Evolutionary conservation across 1,140 invertebrate species (phyloP), one percentile per base, ranked within the genome.

Genomic region (Cepaea nemoralis): DNA sequence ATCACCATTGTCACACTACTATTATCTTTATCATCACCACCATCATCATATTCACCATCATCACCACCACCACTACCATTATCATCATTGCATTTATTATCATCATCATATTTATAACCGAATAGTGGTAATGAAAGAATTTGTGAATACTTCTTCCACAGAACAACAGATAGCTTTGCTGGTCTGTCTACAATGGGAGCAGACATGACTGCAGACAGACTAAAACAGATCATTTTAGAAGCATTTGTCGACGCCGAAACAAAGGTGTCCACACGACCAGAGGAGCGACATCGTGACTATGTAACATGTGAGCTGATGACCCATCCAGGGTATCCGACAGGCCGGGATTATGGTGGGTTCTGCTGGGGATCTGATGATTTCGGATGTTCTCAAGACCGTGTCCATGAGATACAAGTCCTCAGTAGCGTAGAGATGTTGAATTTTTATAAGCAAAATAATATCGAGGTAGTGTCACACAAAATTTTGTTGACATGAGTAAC

Each of bases 351-450:
- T 40, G 77, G 77, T 12, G 77, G 77, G 14, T 78, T 78, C 33
- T 78, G 63, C 16, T 78, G 77, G 77, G 77, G 77, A 3, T 63
- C 77, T 45, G 77, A 78, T 69, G 77, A 69, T 27, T 78, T 78
- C 48, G 77, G 77, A 22, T 22, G n/a, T 16, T 78, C 77, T 0
- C 0, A 45, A 19, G 77, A 78, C n/a, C 77, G 77, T 40, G 40
- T 78, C 8, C 63, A 78, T 69, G 77, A 78, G 33, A 69, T 78
- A 50, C 3, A 78, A 5, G 40, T 78, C 2, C 42, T 78, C 12
- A 78, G 63, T 31, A 78, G 77, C 48, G 39, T 35, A 42, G 70
- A 59, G 12, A 75, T 81, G 80, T 66, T 37, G 48, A 39, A 66
- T 16, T 74, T 66, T 22, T 81, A 81, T 39, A 74, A 66, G 24